phyloP scores from a whole-genome alignment of 1,140 invertebrate species.

The Drosophila prosaltans region DNA sequence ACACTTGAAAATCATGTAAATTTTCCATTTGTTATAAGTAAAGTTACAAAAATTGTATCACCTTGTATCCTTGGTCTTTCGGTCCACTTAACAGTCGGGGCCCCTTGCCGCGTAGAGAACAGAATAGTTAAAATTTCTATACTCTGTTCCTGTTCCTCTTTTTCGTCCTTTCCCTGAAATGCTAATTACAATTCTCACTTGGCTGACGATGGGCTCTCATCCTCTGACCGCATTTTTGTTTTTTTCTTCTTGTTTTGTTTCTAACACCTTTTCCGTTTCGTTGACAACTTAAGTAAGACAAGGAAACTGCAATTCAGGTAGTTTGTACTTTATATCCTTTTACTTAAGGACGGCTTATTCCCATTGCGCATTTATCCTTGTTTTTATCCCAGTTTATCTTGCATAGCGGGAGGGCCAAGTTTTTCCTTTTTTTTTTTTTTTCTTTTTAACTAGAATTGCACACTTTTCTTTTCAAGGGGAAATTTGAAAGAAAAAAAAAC shows the following conservation, averaged over 20 bases:
- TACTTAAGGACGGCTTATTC: background rate
- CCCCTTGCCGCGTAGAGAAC: background rate
- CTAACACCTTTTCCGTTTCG: constrained; percentile 41
- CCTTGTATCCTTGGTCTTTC: background rate
- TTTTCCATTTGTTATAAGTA: background rate
- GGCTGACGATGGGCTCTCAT: constrained; percentile 31
- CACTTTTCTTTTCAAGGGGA: too few relatives aligned
- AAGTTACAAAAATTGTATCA: background rate
- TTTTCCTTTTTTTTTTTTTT: too few relatives aligned
- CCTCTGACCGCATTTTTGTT: constrained; percentile 28
- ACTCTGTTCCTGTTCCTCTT: background rate
- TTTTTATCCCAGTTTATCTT: background rate
- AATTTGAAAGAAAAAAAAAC: too few relatives aligned
- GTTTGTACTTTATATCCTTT: background rate
- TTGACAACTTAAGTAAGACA: constrained; percentile 53
- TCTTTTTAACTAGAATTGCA: too few relatives aligned
- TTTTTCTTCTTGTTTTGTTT: background rate
- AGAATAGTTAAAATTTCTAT: too few relatives aligned
- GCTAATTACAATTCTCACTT: constrained; percentile 53
- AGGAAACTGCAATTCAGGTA: constrained; percentile 22
- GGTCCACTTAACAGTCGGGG: background rate
- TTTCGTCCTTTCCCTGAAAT: background rate
- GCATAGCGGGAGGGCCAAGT: background rate
- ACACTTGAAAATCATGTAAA: constrained; percentile 30
- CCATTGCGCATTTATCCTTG: background rate